Percentiles rank a stretch among this genome's conserved stretches.
phyloP scores from a whole-genome alignment of 2,888 invertebrate species.

The Orthonychiurus folsomi region DNA sequence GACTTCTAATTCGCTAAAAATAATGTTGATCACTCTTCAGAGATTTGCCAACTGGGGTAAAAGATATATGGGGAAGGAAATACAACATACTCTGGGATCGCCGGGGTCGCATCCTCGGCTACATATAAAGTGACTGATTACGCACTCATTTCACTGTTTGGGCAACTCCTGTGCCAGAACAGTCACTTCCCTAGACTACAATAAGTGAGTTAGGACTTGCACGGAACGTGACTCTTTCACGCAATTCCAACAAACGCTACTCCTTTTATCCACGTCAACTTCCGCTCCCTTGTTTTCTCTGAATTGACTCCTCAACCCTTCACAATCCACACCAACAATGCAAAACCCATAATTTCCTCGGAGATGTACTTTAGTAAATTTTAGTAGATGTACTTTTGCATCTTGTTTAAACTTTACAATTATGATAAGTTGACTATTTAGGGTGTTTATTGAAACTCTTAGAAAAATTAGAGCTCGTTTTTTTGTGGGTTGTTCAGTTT shows the following conservation, averaged over 20 bases:
- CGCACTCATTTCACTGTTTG: constrained; percentile 2
- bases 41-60: constrained; percentile 25
- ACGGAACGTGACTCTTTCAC: neutral
- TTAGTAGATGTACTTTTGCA: too few relatives aligned
- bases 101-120: constrained; percentile 20
- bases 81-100: constrained; percentile 16
- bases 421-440: too few relatives aligned
- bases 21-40: constrained; percentile 37
- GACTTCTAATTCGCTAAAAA: constrained; percentile 34
- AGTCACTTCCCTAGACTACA: neutral
- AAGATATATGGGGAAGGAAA: constrained; percentile 22
- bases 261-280: neutral
- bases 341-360: too few relatives aligned
- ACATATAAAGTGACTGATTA: constrained; percentile 38
- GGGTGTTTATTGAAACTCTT: too few relatives aligned
- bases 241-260: neutral
- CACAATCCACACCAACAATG: neutral
- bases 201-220: neutral
- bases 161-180: neutral
- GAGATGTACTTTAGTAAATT: too few relatives aligned
- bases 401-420: too few relatives aligned
- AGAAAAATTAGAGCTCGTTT: too few relatives aligned
- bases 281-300: neutral
- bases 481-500: too few relatives aligned
- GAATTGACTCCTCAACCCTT: neutral